Evolutionary conservation across 2,888 invertebrate genomes (phyloP).

Genomic region (Gryllus longicercus): DNA sequence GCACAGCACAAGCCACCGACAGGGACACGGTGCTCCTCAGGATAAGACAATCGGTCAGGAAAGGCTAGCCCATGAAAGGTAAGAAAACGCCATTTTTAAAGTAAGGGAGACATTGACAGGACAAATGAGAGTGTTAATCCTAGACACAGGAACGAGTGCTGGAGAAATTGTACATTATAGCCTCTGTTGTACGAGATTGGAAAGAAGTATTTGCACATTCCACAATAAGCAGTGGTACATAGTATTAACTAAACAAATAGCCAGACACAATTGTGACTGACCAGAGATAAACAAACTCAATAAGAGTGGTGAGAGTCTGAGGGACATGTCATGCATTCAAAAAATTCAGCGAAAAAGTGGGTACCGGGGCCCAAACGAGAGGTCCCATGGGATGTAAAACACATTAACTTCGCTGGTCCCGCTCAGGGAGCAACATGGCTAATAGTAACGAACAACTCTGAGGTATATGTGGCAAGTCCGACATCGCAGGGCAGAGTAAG

Average conservation of each 20-base stretch:
- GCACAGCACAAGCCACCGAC: neutral
- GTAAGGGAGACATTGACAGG: neutral
- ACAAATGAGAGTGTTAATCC: neutral
- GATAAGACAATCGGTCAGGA: neutral
- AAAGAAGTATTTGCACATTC: conserved; percentile 26
- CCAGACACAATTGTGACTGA: conserved; percentile 36
- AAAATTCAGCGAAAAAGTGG: conserved; percentile 29
- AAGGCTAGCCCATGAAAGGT: neutral
- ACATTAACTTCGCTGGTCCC: conserved; percentile 40
- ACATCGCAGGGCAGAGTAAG: conserved; percentile 27
- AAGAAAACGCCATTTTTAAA: neutral
- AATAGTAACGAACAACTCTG: conserved; percentile 39
- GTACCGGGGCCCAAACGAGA: conserved; percentile 25
- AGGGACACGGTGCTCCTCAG: neutral
- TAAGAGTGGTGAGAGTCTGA: conserved; percentile 33
- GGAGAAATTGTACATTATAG: conserved; percentile 26
- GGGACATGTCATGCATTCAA: conserved; percentile 30
- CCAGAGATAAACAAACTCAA: conserved; percentile 36
- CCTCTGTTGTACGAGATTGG: neutral
- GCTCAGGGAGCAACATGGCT: conserved; percentile 38
- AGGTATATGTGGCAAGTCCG: conserved; percentile 25
- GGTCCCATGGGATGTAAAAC: conserved; percentile 39
- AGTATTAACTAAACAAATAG: conserved; percentile 30
- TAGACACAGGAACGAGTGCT: neutral
- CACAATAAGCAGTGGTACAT: conserved; percentile 32